Base-by-base conservation (phyloP, 2,113 vertebrate genomes). In the Carassius auratus region DNA sequence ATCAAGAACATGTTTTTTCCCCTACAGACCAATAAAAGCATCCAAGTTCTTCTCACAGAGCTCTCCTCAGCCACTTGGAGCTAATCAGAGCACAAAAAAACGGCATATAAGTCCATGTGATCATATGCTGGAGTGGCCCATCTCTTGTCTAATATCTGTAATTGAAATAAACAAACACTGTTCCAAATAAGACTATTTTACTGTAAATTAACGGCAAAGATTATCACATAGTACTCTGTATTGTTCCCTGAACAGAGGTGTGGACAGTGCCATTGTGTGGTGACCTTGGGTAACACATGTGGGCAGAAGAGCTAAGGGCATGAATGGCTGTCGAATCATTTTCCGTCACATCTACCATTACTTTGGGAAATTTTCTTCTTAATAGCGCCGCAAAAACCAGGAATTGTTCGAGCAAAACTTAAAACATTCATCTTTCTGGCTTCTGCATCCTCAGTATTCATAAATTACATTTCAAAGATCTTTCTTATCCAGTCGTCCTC, bases 371-470 rank as follows among this genome's bases (percentile, higher is more conserved):
- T 52, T 66, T 48, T 61, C 8, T 52, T 76, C 57, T 62, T 19
- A 84, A 69, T 23, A 78, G 76, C 62, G 23, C 50, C 50, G 68
- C n/a, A 84, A 85, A 86, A 36, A 71, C 15, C 55, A 66, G 38
- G 26, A 80, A 68, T 66, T 83, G 45, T 48, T 71, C 38, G 84
- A 88, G 90, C 88, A 87, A 82, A 91, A 89, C 91, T 86, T 36
- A 81, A 86, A 89, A 90, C 92, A 90, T 92, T 91, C 89, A 89
- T 92, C 90, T 92, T 86, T 76, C 86, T 86, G 88, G 86, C 85
- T 88, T 90, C 86, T 81, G 68, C 68, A 84, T 7, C 33, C 42
- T 84, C 90, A 61, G 81, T 85, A 87, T 91, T 92, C 88, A 91
- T 91, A 77, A 92, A 91, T 91, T 88, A 89, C 88, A 90, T 90